Percentiles rank a stretch among this genome's conserved stretches.
Conservation (phyloP, 1,140 invertebrate genomes). For the Cylas formicarius region DNA sequence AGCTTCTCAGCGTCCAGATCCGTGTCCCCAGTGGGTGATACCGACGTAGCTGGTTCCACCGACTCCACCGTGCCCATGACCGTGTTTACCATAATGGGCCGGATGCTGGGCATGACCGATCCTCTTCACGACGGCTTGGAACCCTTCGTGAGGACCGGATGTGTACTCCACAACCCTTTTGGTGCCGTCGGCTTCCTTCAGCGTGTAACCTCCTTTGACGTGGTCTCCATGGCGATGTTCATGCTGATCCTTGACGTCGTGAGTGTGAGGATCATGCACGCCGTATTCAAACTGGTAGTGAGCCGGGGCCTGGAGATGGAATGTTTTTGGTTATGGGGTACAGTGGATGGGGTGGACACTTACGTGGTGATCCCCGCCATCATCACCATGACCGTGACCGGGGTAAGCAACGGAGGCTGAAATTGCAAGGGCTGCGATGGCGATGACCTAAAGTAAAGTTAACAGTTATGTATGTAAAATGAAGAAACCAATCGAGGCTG, state of each 20-base stretch:
- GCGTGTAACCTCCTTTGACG: constrained; percentile 43
- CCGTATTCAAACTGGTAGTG: constrained; percentile 45
- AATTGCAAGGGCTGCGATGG: not conserved
- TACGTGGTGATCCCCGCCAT: constrained; percentile 14
- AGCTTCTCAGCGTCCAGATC: constrained; percentile 14
- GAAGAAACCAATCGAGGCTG: too few species aligned
- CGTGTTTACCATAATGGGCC: constrained; percentile 17
- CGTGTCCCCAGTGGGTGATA: constrained; percentile 22
- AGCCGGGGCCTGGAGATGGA: constrained; percentile 18
- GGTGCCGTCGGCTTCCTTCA: constrained; percentile 44
- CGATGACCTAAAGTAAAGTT: too few species aligned
- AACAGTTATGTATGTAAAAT: too few species aligned
- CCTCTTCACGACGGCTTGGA: constrained; percentile 30
- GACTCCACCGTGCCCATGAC: constrained; percentile 3
- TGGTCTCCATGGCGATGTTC: constrained; percentile 45
- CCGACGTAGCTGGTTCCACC: constrained; percentile 20
- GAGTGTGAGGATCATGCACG: constrained; percentile 44
- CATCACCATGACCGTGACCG: constrained; percentile 3
- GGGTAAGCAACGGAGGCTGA: too few species aligned
- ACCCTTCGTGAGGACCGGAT: constrained; percentile 39
- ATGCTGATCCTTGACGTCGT: constrained; percentile 44
- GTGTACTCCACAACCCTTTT: constrained; percentile 43
- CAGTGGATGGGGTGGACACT: constrained; percentile 2
- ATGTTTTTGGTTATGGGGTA: not conserved
- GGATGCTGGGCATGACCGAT: constrained; percentile 29